phyloP scores from a whole-genome alignment of 2,888 invertebrate genomes.

The Timema cristinae region DNA sequence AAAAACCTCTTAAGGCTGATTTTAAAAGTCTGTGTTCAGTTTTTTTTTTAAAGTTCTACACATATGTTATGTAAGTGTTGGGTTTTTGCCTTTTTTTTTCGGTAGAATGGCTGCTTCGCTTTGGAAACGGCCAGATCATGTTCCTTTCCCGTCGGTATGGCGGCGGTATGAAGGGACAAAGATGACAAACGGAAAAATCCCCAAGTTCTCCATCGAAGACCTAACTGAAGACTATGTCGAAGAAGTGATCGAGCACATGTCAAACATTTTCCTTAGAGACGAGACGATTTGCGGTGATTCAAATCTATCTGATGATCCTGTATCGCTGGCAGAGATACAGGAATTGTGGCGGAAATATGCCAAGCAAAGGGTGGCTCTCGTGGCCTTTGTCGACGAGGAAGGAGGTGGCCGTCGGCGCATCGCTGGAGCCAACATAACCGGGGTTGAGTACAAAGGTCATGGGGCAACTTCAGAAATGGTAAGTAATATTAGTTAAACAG shows the following conservation, averaged over 20 bases:
- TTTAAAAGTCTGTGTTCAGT: too few species aligned
- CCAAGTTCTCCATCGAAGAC: slow-evolving; percentile 52
- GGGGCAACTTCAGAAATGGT: neutral
- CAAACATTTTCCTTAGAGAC: slow-evolving; percentile 46
- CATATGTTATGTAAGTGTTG: too few species aligned
- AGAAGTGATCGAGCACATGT: slow-evolving; percentile 45
- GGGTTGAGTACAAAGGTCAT: slow-evolving; percentile 4
- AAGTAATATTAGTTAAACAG: too few species aligned
- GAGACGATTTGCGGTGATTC: slow-evolving; percentile 22
- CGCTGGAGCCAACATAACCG: slow-evolving; percentile 21
- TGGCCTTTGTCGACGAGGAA: slow-evolving; percentile 22
- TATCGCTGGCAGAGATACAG: slow-evolving; percentile 36
- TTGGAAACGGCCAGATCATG: slow-evolving; percentile 45
- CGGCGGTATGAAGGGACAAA: slow-evolving; percentile 43
- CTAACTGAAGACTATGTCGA: slow-evolving; percentile 48
- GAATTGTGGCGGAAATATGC: slow-evolving; percentile 38
- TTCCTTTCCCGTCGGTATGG: slow-evolving; percentile 48
- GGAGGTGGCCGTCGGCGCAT: neutral
- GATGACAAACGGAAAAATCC: slow-evolving; percentile 34
- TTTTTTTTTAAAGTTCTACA: too few species aligned
- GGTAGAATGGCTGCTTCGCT: too few species aligned
- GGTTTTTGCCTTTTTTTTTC: too few species aligned
- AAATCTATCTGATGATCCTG: slow-evolving; percentile 36
- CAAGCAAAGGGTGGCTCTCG: slow-evolving; percentile 40
- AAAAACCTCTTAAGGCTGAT: too few species aligned